Percentiles rank a stretch among this genome's conserved stretches.
Evolutionary conservation across 1,140 invertebrate species (phyloP).

Genomic region (Nomia melanderi): DNA sequence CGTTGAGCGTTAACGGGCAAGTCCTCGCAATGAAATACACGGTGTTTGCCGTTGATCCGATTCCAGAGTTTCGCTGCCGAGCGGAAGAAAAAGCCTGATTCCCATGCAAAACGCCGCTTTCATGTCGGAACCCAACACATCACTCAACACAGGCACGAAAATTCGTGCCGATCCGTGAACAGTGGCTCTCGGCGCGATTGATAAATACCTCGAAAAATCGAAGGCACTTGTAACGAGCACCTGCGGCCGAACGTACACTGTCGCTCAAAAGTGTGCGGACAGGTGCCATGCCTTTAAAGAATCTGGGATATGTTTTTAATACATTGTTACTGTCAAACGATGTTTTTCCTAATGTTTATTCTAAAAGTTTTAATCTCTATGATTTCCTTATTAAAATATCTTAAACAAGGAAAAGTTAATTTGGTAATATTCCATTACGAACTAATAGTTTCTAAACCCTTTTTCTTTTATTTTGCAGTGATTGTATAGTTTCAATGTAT

Average conservation of each 20-base stretch:
- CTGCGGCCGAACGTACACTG: neutral
- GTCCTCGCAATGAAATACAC: conserved; percentile 36
- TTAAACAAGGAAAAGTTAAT: no score
- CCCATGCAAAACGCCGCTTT: neutral
- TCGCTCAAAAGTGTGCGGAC: no score
- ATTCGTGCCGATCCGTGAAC: conserved; percentile 28
- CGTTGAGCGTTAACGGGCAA: conserved; percentile 13
- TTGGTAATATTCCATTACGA: no score
- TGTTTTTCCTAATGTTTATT: no score
- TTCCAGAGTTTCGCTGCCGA: neutral
- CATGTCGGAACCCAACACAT: neutral
- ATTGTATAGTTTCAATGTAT: no score
- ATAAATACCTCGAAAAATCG: conserved; percentile 29
- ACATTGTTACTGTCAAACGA: no score
- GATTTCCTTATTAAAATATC: no score
- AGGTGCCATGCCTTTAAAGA: no score
- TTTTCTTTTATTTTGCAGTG: no score
- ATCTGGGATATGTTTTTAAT: no score
- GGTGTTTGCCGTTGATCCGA: conserved; percentile 34
- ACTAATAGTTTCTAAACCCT: no score
- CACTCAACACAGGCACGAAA: neutral
- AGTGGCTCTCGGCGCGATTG: neutral
- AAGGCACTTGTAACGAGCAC: conserved; percentile 21
- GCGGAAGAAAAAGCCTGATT: conserved; percentile 17
- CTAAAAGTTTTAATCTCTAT: no score